These are phyloP conservation scores for Anguilla marmorata DNA, from an alignment of 2,797 vertebrate genomes.

Conservation along the genomic window DNA sequence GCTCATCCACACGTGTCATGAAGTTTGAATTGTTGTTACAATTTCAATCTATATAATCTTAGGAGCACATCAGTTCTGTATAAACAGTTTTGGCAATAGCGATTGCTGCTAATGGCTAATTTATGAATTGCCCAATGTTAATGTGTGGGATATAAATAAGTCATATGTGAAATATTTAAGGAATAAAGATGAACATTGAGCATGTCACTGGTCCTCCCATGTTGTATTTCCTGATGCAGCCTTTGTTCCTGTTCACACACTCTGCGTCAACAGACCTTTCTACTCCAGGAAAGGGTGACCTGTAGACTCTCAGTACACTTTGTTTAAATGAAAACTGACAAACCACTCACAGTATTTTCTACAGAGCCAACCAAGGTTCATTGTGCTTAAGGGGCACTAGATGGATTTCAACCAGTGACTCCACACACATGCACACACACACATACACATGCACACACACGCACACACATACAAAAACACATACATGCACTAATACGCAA, in stretches of 20 bases:
- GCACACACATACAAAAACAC: not conserved
- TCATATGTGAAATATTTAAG: not conserved
- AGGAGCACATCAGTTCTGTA: not conserved
- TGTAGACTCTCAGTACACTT: not conserved
- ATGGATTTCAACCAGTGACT: not conserved
- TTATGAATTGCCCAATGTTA: not conserved
- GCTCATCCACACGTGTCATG: not conserved
- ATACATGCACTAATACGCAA: no score
- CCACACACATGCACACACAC: not conserved
- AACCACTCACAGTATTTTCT: not conserved
- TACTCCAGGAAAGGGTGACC: not conserved
- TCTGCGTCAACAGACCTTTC: not conserved
- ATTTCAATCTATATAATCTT: not conserved
- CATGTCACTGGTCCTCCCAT: not conserved
- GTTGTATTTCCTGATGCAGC: not conserved
- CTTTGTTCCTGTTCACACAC: not conserved
- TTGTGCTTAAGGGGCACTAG: not conserved
- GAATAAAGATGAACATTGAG: not conserved
- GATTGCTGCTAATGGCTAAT: not conserved
- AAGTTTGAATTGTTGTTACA: not conserved
- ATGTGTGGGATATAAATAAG: slow-evolving; percentile 12
- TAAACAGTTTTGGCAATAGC: not conserved
- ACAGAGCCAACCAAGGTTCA: not conserved
- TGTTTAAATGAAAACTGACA: not conserved
- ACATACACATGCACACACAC: not conserved